Percentiles rank a stretch among this genome's conserved stretches.
Conservation (phyloP, 2,113 vertebrate genomes). For the Porphyrio hochstetteri region DNA sequence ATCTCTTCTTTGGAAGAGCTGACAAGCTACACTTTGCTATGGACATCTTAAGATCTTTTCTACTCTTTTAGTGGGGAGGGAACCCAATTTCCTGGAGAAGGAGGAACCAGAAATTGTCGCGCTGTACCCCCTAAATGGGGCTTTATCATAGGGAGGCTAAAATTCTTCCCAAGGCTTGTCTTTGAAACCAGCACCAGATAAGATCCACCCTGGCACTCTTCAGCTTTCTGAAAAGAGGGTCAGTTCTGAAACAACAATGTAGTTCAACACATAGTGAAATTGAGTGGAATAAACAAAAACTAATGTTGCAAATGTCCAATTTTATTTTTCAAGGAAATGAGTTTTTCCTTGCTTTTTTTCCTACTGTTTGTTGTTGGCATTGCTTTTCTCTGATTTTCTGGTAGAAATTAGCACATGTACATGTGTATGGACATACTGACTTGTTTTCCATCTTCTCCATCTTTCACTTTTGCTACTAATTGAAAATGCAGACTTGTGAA, state of each 20-base stretch:
- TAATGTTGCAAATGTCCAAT: not conserved
- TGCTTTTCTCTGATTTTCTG: not conserved
- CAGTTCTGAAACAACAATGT: not conserved
- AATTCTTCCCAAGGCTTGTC: not conserved
- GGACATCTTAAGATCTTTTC: not conserved
- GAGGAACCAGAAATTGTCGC: not conserved
- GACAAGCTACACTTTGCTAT: not conserved
- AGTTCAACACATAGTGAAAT: not conserved
- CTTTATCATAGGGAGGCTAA: not conserved
- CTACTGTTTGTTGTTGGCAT: not conserved
- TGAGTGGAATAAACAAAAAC: not conserved
- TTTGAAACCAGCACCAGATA: not conserved
- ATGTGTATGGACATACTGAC: not conserved
- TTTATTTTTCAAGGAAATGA: not conserved
- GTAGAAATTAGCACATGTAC: not conserved
- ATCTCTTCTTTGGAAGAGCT: not conserved
- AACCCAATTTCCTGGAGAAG: not conserved
- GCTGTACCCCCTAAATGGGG: not conserved
- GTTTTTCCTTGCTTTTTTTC: not conserved
- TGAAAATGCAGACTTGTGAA: not conserved
- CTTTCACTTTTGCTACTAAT: not conserved
- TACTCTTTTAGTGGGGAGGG: not conserved
- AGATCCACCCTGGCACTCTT: not conserved
- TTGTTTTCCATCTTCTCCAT: not conserved
- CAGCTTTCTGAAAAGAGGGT: not conserved